Percentiles rank a stretch among this genome's conserved stretches.
These are phyloP conservation scores for Peromyscus californicus DNA, from an alignment of 2,113 vertebrate species.

Conservation along the genomic window DNA sequence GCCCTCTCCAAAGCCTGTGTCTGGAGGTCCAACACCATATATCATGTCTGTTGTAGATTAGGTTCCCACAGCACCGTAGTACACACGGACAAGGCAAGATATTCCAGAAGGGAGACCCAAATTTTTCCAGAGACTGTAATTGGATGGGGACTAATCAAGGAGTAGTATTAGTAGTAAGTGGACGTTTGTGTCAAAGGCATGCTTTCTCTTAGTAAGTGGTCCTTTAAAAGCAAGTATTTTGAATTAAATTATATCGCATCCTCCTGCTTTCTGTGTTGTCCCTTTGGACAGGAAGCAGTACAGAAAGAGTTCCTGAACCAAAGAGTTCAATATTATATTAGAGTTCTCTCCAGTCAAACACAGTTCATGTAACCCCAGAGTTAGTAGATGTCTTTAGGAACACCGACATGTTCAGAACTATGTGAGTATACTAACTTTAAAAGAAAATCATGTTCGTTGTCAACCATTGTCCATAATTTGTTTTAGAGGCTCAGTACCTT, in stretches of 20 bases:
- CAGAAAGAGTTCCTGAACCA: neutral
- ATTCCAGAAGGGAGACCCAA: neutral
- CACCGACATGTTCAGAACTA: neutral
- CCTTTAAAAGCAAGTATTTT: slow-evolving; percentile 50
- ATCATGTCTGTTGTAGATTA: neutral
- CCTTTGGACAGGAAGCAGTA: neutral
- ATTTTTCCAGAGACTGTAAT: neutral
- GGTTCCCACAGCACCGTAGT: neutral
- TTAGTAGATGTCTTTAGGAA: slow-evolving; percentile 12
- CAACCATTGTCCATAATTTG: neutral
- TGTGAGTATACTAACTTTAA: neutral
- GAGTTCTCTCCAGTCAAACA: neutral
- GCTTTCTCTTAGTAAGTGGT: neutral
- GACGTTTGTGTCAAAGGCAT: neutral
- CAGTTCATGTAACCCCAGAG: neutral
- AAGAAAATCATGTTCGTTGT: neutral
- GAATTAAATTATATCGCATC: neutral
- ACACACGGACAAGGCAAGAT: neutral
- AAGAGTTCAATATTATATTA: neutral
- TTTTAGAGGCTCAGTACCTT: neutral
- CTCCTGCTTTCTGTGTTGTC: neutral
- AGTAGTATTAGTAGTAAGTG: neutral
- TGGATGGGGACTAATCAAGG: neutral
- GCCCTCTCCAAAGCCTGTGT: slow-evolving; percentile 5
- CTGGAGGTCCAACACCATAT: neutral